phyloP scores from a whole-genome alignment of 2,797 vertebrate species.

The Propithecus perrieri region DNA sequence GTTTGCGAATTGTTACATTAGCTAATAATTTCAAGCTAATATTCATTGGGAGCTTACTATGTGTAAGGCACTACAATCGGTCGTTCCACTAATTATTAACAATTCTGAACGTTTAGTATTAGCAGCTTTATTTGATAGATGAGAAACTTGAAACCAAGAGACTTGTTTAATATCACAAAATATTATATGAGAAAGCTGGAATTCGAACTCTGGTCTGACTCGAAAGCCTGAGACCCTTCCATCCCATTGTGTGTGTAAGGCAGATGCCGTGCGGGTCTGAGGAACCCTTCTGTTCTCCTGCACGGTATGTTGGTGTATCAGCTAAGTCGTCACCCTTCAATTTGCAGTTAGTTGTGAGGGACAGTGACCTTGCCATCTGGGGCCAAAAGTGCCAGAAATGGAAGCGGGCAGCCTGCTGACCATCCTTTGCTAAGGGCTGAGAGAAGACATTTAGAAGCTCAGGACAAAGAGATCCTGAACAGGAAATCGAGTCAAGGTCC shows the following conservation, averaged over 20 bases:
- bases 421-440: not conserved
- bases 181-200: not conserved
- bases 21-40: conserved; percentile 27
- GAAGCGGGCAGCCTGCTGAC: not conserved
- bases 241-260: rapidly evolving
- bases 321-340: not conserved
- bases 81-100: conserved; percentile 44
- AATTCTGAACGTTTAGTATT: conserved; percentile 17
- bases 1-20: conserved; percentile 40
- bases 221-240: not conserved
- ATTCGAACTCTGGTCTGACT: not conserved
- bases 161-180: not conserved
- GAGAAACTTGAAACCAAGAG: not conserved
- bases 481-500: not conserved
- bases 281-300: not conserved
- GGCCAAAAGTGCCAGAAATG: not conserved
- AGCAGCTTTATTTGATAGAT: not conserved
- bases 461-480: not conserved
- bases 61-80: not conserved
- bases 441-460: not conserved
- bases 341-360: not conserved
- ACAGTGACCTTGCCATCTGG: not conserved
- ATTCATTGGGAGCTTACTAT: not conserved
- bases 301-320: not conserved
- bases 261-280: not conserved